Conservation (phyloP, 2,888 invertebrate genomes). For the Eristalis arbustorum region DNA sequence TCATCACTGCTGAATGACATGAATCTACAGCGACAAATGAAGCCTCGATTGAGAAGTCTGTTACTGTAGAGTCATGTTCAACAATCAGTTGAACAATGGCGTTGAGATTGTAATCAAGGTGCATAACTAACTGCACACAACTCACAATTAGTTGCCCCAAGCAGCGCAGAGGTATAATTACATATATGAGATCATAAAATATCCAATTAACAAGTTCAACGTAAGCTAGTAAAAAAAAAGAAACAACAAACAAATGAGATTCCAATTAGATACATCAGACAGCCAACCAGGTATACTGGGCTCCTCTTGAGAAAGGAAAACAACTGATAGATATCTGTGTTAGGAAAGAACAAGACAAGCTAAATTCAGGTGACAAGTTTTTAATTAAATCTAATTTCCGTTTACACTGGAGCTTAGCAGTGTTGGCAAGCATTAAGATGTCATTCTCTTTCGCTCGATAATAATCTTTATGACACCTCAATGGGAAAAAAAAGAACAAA, state of each 20-base stretch:
- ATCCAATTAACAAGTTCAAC: slow-evolving; percentile 28
- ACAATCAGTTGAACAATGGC: slow-evolving; percentile 49
- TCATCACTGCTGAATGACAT: not conserved
- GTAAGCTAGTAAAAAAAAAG: not conserved
- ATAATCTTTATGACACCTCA: slow-evolving; percentile 23
- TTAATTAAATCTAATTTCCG: slow-evolving; percentile 38
- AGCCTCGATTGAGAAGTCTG: not conserved
- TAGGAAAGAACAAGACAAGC: slow-evolving; percentile 14
- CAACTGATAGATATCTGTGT: slow-evolving; percentile 27
- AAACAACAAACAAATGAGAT: not conserved
- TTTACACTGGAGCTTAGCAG: not conserved
- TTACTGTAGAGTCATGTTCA: slow-evolving; percentile 6
- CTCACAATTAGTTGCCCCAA: slow-evolving; percentile 32
- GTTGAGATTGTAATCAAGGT: slow-evolving; percentile 38
- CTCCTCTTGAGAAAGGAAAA: slow-evolving; percentile 8
- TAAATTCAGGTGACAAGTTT: slow-evolving; percentile 32
- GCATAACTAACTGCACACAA: slow-evolving; percentile 24
- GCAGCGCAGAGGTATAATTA: slow-evolving; percentile 26
- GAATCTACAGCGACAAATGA: not conserved
- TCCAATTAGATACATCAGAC: slow-evolving; percentile 48
- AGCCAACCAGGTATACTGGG: slow-evolving; percentile 14
- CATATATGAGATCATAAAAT: slow-evolving; percentile 49
- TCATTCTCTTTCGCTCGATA: slow-evolving; percentile 3
- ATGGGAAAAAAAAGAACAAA: slow-evolving; percentile 12
- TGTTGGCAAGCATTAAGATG: slow-evolving; percentile 23